phyloP scores from a whole-genome alignment of 1,140 invertebrate genomes.

The Drosophila subpulchrella region DNA sequence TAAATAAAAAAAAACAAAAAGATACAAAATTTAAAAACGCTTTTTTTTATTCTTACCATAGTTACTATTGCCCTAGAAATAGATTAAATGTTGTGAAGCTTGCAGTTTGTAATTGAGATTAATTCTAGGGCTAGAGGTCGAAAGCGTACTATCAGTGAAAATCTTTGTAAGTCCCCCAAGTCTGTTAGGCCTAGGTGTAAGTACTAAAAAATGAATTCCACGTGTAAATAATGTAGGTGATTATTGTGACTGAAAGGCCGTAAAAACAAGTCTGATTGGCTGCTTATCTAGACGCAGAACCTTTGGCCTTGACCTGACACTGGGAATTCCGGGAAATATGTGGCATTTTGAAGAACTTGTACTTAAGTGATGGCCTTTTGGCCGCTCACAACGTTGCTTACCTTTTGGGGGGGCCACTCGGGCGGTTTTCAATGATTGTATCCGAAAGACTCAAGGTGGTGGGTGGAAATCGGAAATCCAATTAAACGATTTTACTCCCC shows the following conservation, averaged over 20 bases:
- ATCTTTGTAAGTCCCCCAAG: background rate
- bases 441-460: conserved; percentile 47
- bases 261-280: background rate
- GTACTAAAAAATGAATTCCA: background rate
- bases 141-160: background rate
- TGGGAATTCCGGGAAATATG: background rate
- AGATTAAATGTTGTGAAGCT: background rate
- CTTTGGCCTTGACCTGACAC: conserved; percentile 8
- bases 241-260: background rate
- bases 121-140: conserved; percentile 1
- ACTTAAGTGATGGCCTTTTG: conserved; percentile 1
- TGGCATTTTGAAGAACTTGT: background rate
- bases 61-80: background rate
- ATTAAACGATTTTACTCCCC: conserved; percentile 57
- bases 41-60: background rate
- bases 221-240: background rate
- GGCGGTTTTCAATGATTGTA: conserved; percentile 30
- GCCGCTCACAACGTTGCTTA: conserved; percentile 25
- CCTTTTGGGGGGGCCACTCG: conserved; percentile 46
- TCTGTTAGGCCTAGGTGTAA: background rate
- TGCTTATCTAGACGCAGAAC: conserved; percentile 5
- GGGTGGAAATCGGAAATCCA: conserved; percentile 70
- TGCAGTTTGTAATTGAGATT: conserved; percentile 14
- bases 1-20: too few relatives aligned
- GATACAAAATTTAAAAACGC: too few relatives aligned